Conservation (phyloP, 64 coral and sea anemone genomes). For the Montipora cactus region DNA sequence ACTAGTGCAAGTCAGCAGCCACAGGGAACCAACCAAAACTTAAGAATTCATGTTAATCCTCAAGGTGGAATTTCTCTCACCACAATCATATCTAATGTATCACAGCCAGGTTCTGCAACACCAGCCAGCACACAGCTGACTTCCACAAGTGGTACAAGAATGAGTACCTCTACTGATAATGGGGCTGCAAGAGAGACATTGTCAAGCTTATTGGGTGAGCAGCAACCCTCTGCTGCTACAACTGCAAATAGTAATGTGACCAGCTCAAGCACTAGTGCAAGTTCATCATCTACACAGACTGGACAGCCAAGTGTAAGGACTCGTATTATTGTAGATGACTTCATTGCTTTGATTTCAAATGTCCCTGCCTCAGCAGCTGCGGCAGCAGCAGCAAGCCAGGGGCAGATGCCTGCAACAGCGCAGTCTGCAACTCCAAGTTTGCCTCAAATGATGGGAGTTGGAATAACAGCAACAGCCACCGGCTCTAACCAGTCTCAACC, state of each 20-base stretch:
- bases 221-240: conserved; percentile 3
- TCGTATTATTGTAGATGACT: conserved; percentile 86
- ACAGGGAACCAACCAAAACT: conserved; percentile 42
- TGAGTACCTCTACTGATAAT: conserved; percentile 21
- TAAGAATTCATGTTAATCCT: conserved; percentile 74
- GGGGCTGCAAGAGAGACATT: conserved; percentile 26
- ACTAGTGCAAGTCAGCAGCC: conserved; percentile 10
- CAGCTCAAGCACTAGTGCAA: conserved; percentile 51
- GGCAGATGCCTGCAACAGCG: not conserved
- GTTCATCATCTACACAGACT: conserved; percentile 59
- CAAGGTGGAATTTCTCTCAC: conserved; percentile 78
- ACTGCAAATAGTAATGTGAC: conserved; percentile 43
- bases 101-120: conserved; percentile 53
- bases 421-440: not conserved
- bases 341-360: conserved; percentile 87
- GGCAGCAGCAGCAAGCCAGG: conserved; percentile 43
- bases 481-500: not conserved
- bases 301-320: conserved; percentile 60
- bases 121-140: conserved; percentile 63
- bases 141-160: conserved; percentile 48
- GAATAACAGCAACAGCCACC: conserved; percentile 17
- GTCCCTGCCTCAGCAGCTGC: conserved; percentile 50
- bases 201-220: conserved; percentile 30
- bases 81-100: conserved; percentile 67
- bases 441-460: not conserved